Evolutionary conservation across 2,888 invertebrate genomes (phyloP), one percentile per base, ranked within the genome.

Genomic region (Drosophila infuscata): DNA sequence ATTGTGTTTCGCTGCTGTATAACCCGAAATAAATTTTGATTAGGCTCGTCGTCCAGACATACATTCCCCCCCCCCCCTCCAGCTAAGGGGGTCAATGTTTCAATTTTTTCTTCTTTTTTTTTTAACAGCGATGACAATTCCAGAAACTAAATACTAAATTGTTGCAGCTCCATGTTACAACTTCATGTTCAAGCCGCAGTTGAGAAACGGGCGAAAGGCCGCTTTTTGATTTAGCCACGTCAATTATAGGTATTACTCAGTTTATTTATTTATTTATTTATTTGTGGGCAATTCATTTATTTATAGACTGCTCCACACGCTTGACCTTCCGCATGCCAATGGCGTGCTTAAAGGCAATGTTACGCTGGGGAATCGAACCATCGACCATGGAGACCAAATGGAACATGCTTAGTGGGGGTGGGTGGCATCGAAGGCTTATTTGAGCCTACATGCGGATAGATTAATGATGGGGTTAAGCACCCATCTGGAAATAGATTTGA

Each of bases 191-290:
- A 12, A 54, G 54, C 43, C 54, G 20, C 20, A 29, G 25, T 15
- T 29, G 8, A 7, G 29, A 35, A 46, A 59, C 7, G 38, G 3
- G 29, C 1, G 52, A 25, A 12, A 29, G 20, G 11, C 35, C 12
- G 41, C 43, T 38, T 32, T 17, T n/a, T 75, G 68, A 68, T 79
- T 62, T 60, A 53, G 82, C 70, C 81, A 70, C 66, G 84, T 87
- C 89, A 87, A 87, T 87, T 87, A 89, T 78, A 61, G 87, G 76
- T 72, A 87, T 87, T 86, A 87, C 77, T 80, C 79, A 89, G 87
- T 89, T 84, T 84, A 79, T 79, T 84, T 87, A 85, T 79, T 83
- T 86, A 89, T 83, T 88, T 86, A 89, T 83, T 88, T 88, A 80
- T 74, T 79, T 77, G 67, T 54, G 41, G 57, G 59, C 58, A 54